phyloP scores from a whole-genome alignment of 1,140 invertebrate genomes.

The Leptinotarsa defecta region DNA sequence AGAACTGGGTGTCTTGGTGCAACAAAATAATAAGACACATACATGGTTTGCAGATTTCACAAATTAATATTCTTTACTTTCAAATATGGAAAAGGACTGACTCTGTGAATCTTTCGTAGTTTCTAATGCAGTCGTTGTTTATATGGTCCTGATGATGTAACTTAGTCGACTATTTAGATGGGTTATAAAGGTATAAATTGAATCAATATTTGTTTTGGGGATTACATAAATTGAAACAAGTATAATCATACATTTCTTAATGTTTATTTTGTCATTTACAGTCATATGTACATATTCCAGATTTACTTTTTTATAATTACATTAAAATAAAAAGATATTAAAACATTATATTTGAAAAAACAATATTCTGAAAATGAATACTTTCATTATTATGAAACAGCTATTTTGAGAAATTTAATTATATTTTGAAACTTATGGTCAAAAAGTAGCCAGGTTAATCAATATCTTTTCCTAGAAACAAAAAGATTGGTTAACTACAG shows the following conservation, averaged over 20 bases:
- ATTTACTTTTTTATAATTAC: not conserved
- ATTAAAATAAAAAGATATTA: not conserved
- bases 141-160: no score
- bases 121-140: no score
- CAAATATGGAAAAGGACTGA: no score
- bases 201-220: no score
- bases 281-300: not conserved
- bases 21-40: no score
- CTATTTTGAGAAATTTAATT: constrained; percentile 7
- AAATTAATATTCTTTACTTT: no score
- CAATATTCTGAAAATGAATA: not conserved
- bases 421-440: not conserved
- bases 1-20: no score
- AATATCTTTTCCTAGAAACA: constrained; percentile 29
- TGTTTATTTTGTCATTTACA: not conserved
- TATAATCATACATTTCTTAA: not conserved
- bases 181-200: no score
- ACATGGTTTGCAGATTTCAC: no score
- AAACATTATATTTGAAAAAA: not conserved
- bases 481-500: constrained; percentile 22
- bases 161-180: no score
- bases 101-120: no score
- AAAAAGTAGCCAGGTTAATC: constrained; percentile 29
- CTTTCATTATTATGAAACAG: not conserved
- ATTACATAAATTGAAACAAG: not conserved